Conservation (phyloP, 2,888 invertebrate species). For the Cloeon dipterum region DNA sequence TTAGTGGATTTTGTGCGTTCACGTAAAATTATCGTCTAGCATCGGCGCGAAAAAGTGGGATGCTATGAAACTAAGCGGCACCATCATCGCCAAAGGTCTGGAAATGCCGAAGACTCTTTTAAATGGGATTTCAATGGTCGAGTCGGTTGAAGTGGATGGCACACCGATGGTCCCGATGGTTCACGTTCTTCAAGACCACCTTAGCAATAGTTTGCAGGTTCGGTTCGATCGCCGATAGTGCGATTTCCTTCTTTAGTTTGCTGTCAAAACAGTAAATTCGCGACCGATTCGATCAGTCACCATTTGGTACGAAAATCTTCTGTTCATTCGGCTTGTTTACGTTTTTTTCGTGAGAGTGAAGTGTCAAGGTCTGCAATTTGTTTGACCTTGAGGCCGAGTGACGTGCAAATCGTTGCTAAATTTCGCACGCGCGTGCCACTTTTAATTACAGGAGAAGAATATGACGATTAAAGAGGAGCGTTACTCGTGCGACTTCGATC, state of each 20-base stretch:
- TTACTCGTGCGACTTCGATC: conserved; percentile 38
- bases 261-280: too few species aligned
- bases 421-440: too few species aligned
- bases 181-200: neutral
- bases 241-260: too few species aligned
- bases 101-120: neutral
- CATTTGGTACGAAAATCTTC: too few species aligned
- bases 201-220: neutral
- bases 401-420: too few species aligned
- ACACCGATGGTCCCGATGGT: neutral
- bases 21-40: neutral
- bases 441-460: neutral
- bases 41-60: too few species aligned
- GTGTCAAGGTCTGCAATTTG: too few species aligned
- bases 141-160: neutral
- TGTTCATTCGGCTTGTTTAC: too few species aligned
- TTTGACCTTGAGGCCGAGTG: too few species aligned
- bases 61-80: neutral
- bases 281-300: too few species aligned
- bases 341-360: too few species aligned
- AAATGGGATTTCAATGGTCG: neutral
- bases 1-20: neutral
- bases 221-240: too few species aligned
- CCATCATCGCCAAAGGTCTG: neutral
- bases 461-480: neutral